Conservation (phyloP, 2,113 vertebrate species). For the Cyanoramphus novaezelandiae region DNA sequence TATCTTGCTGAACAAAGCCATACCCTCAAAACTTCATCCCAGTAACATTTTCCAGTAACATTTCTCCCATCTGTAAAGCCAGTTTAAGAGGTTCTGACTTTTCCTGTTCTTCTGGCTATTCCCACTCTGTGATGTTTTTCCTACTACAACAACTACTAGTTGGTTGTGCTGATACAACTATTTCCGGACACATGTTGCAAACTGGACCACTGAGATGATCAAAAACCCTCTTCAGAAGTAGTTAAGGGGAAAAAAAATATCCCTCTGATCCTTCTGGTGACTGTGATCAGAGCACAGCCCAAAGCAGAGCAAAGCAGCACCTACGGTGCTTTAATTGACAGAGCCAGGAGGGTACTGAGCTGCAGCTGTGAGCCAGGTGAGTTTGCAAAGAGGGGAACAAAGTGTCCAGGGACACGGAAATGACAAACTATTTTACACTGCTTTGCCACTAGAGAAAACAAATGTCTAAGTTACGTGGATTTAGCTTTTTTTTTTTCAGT, state of each 20-base stretch:
- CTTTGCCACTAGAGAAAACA: neutral
- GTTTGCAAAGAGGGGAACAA: neutral
- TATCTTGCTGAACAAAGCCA: neutral
- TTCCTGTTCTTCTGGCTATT: neutral
- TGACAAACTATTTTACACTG: neutral
- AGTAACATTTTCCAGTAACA: neutral
- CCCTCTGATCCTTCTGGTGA: neutral
- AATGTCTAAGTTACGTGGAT: neutral
- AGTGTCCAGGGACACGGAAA: neutral
- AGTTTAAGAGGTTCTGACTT: neutral
- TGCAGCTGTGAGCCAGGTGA: neutral
- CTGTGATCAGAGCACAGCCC: neutral
- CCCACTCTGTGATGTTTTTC: neutral
- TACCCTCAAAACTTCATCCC: neutral
- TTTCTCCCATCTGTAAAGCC: neutral
- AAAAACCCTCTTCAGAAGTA: neutral
- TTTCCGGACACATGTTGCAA: neutral
- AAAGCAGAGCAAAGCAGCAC: neutral
- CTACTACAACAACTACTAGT: neutral
- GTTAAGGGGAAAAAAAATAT: neutral
- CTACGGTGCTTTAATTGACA: neutral
- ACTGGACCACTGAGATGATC: neutral
- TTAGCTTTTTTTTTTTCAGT: neutral
- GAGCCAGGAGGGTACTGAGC: neutral
- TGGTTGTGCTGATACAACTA: neutral